Conservation (phyloP, 2,797 vertebrate genomes). For the Falco biarmicus region DNA sequence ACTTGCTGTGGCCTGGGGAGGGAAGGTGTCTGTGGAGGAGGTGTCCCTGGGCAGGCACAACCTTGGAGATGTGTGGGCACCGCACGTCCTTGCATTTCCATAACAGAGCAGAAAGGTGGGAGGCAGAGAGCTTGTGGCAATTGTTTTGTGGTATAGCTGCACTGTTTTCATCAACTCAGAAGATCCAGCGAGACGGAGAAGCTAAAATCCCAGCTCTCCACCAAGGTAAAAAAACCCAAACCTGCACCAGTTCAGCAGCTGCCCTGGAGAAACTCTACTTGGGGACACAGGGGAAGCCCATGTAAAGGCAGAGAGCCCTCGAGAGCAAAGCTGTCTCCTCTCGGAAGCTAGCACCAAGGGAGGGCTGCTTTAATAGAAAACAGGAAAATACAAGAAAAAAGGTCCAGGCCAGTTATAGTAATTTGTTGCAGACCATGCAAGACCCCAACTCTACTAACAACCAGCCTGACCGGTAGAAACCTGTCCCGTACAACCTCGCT, state of each 20-base stretch:
- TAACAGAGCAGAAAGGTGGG: not conserved
- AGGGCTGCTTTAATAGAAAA: not conserved
- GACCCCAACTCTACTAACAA: not conserved
- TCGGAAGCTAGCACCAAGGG: not conserved
- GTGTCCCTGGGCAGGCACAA: not conserved
- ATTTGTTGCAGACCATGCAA: not conserved
- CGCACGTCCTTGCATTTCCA: not conserved
- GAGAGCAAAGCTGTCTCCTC: not conserved
- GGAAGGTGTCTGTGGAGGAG: not conserved
- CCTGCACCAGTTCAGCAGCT: not conserved
- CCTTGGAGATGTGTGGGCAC: not conserved
- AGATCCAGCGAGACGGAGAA: not conserved
- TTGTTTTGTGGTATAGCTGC: not conserved
- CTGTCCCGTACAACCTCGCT: not conserved
- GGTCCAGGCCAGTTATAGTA: not conserved
- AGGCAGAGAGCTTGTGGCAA: not conserved
- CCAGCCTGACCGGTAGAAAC: conserved; percentile 45
- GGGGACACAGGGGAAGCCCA: not conserved
- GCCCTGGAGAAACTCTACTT: not conserved
- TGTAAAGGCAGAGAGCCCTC: not conserved
- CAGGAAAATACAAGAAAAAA: not conserved
- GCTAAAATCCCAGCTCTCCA: not conserved
- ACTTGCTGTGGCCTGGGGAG: not conserved
- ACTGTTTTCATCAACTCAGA: not conserved
- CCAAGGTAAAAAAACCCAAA: not conserved